Percentiles rank a stretch among this genome's conserved stretches.
Evolutionary conservation across 2,113 vertebrate species (phyloP).

Genomic region (Pollimyrus isidori): DNA sequence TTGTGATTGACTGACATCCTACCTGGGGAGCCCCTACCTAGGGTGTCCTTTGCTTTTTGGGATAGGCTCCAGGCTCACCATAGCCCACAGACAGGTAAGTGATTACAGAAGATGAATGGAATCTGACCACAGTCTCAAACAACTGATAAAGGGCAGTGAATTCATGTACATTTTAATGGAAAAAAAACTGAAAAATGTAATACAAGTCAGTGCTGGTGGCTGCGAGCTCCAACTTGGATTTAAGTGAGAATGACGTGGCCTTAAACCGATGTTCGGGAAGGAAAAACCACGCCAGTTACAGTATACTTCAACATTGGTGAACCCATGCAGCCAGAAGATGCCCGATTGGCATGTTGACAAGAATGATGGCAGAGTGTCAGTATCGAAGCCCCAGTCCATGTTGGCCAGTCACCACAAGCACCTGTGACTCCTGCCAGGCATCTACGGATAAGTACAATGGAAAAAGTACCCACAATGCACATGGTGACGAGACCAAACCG

Average conservation of each 20-base stretch:
- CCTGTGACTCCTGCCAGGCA: neutral
- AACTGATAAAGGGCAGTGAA: neutral
- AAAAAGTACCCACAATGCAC: neutral
- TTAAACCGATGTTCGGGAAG: neutral
- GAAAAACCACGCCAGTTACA: neutral
- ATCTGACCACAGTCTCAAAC: neutral
- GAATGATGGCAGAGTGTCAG: constrained; percentile 35
- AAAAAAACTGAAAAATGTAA: neutral
- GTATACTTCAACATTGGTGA: constrained; percentile 18
- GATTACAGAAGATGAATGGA: neutral
- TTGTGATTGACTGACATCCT: neutral
- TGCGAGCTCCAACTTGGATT: neutral
- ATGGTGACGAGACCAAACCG: neutral
- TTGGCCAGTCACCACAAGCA: neutral
- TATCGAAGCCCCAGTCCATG: neutral
- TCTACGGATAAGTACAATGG: neutral
- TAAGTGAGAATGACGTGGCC: neutral
- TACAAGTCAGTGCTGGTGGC: neutral
- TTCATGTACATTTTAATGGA: neutral
- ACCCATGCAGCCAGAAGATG: constrained; percentile 51
- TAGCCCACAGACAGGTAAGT: neutral
- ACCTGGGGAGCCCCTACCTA: neutral
- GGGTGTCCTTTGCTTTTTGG: neutral
- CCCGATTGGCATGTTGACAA: constrained; percentile 53
- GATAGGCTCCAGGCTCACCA: neutral